phyloP scores from a whole-genome alignment of 2,113 vertebrate species.

The Syngnathus scovelli region DNA sequence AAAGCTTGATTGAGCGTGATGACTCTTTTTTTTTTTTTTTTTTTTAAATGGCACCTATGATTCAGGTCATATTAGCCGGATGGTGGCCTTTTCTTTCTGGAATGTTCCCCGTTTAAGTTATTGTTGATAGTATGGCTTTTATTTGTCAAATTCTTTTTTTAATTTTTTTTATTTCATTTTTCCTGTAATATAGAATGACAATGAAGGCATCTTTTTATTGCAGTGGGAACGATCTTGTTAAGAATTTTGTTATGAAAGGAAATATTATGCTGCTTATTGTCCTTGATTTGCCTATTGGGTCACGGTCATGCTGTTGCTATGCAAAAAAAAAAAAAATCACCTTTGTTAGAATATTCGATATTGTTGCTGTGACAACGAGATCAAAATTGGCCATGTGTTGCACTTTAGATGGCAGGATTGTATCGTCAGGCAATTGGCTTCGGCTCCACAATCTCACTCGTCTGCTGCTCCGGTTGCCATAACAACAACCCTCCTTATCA shows the following conservation, averaged over 20 bases:
- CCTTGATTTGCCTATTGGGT: too few relatives aligned
- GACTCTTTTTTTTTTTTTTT: neutral
- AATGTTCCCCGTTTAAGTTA: conserved; percentile 31
- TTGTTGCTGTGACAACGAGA: neutral
- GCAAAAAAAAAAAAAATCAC: too few relatives aligned
- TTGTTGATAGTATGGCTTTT: neutral
- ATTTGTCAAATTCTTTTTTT: neutral
- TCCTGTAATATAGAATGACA: neutral
- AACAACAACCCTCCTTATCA: conserved; percentile 40
- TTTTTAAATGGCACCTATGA: conserved; percentile 35
- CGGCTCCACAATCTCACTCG: conserved; percentile 19
- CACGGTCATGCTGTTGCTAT: too few relatives aligned
- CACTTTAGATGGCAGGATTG: neutral
- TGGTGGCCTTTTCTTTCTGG: conserved; percentile 36
- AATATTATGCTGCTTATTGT: neutral
- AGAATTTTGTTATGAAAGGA: neutral
- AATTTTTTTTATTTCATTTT: neutral
- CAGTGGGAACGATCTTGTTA: neutral
- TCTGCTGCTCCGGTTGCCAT: conserved; percentile 47
- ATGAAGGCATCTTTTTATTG: neutral
- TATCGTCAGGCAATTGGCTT: too few relatives aligned
- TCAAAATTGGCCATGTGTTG: neutral
- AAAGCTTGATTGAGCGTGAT: neutral
- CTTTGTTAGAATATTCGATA: neutral
- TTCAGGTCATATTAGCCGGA: conserved; percentile 26